phyloP scores from a whole-genome alignment of 2,797 vertebrate genomes.

The Fratercula arctica region DNA sequence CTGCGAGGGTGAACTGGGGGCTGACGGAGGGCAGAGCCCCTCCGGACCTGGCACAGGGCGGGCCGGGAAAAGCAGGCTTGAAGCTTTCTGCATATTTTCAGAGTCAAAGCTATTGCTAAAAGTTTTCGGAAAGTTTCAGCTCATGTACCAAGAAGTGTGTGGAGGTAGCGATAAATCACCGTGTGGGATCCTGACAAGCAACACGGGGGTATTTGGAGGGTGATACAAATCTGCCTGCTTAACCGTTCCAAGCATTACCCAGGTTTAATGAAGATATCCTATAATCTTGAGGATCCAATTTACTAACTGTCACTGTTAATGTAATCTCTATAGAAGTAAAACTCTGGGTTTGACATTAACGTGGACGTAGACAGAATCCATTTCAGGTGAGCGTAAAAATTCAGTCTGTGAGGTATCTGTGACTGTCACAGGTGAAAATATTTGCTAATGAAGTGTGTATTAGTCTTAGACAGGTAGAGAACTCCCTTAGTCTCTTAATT shows the following conservation, averaged over 20 bases:
- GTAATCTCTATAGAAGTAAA: background rate
- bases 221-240: background rate
- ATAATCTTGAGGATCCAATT: background rate
- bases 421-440: conserved; percentile 35
- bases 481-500: conserved; percentile 49
- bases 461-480: conserved; percentile 19
- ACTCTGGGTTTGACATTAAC: background rate
- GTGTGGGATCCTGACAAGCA: background rate
- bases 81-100: rapidly evolving
- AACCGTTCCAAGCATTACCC: background rate
- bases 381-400: background rate
- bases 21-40: background rate
- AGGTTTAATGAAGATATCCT: background rate
- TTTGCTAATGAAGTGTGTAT: conserved; percentile 36
- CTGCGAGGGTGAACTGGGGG: background rate
- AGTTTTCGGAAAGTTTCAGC: background rate
- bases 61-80: background rate
- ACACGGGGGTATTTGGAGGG: background rate
- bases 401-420: background rate
- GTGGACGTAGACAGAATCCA: background rate
- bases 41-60: rapidly evolving
- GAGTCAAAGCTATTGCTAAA: background rate
- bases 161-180: background rate
- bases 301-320: background rate
- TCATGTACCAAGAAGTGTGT: rapidly evolving